A percentile compares a stretch with the other conserved stretches of the same genome.
Conservation (phyloP, 2,888 invertebrate species). For the Parasteatoda lunata region DNA sequence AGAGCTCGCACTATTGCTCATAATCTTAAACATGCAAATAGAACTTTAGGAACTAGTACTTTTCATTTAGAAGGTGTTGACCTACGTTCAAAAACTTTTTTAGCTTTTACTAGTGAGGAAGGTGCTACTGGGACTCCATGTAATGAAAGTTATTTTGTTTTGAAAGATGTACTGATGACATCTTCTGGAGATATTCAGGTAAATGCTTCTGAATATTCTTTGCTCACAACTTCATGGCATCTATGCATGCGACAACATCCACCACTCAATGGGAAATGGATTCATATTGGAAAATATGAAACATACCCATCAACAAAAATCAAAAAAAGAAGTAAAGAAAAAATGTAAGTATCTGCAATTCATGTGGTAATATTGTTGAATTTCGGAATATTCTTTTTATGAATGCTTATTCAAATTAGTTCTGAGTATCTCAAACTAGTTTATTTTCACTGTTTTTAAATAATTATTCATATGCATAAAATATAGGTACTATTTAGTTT, state of each 20-base stretch:
- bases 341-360: constrained; percentile 11
- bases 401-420: too few species aligned
- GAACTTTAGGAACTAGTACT: constrained; percentile 24
- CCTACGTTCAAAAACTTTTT: constrained; percentile 34
- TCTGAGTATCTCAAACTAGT: too few species aligned
- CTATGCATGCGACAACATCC: constrained; percentile 55
- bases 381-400: too few species aligned
- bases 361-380: background rate
- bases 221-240: constrained; percentile 44
- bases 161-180: constrained; percentile 40
- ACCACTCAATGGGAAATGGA: constrained; percentile 30
- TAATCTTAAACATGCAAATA: constrained; percentile 30
- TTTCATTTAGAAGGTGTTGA: constrained; percentile 63
- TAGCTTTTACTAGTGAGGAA: constrained; percentile 57
- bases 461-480: too few species aligned
- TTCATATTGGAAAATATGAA: constrained; percentile 54
- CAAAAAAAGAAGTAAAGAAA: constrained; percentile 19
- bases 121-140: constrained; percentile 34
- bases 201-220: constrained; percentile 29
- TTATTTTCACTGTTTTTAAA: too few species aligned
- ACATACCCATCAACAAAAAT: constrained; percentile 32
- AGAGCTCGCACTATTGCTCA: background rate
- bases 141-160: constrained; percentile 52
- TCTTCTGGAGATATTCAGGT: constrained; percentile 52
- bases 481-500: too few species aligned